These are phyloP conservation scores for Kryptopterus vitreolus DNA, from an alignment of 2,797 vertebrate genomes.

Conservation along the genomic window DNA sequence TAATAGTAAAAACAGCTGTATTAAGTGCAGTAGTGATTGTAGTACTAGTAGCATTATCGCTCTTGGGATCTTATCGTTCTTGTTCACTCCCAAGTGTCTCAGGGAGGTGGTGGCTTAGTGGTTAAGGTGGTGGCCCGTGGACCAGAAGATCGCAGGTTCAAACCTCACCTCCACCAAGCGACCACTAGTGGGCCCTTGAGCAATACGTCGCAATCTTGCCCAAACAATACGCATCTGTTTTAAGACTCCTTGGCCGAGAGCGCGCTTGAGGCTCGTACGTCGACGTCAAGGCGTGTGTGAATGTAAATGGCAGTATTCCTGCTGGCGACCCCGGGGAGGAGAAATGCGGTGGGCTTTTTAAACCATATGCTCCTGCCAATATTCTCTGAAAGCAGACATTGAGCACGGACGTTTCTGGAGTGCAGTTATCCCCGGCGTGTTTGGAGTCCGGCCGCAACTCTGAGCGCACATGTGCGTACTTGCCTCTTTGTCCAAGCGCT, in stretches of 20 bases:
- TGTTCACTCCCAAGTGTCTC: too few species aligned
- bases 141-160: too few species aligned
- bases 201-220: constrained; percentile 57
- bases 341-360: constrained; percentile 73
- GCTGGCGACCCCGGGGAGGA: constrained; percentile 71
- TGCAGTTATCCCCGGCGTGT: constrained; percentile 38
- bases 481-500: constrained; percentile 49
- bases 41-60: too few species aligned
- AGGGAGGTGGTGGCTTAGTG: too few species aligned
- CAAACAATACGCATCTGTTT: constrained; percentile 75
- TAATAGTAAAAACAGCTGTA: too few species aligned
- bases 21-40: too few species aligned
- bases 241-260: constrained; percentile 66
- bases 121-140: too few species aligned
- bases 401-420: constrained; percentile 59
- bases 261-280: constrained; percentile 50
- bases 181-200: too few species aligned
- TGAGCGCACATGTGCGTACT: constrained; percentile 44
- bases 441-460: constrained; percentile 57
- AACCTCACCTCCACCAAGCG: too few species aligned
- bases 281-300: constrained; percentile 33
- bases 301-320: constrained; percentile 46
- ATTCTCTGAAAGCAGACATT: constrained; percentile 80
- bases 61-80: too few species aligned
- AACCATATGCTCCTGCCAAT: constrained; percentile 75